Evolutionary conservation across 2,113 vertebrate genomes (phyloP).

Genomic region (Chlorocebus sabaeus): DNA sequence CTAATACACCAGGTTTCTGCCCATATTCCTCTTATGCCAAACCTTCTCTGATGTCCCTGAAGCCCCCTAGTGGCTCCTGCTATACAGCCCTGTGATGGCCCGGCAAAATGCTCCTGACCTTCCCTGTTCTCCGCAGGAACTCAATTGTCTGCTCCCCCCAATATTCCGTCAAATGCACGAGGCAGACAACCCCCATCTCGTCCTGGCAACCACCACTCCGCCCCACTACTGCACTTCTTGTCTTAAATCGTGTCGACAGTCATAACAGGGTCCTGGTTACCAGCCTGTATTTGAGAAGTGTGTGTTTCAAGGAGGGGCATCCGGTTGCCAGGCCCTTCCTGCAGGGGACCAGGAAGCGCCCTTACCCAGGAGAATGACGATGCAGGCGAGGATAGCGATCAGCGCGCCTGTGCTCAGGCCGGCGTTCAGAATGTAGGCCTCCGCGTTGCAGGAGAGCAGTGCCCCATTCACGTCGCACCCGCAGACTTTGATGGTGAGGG

Average conservation of each 20-base stretch:
- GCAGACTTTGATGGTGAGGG: slow-evolving; percentile 94
- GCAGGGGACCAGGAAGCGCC: rapidly evolving
- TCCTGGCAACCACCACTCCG: too few relatives aligned
- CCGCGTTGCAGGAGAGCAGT: slow-evolving; percentile 92
- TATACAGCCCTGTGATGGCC: rapidly evolving
- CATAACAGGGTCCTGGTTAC: rapidly evolving
- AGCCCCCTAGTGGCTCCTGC: neutral
- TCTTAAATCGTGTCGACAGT: neutral
- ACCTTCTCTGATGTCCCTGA: neutral
- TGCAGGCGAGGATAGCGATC: slow-evolving; percentile 96
- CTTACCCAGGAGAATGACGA: slow-evolving; percentile 95
- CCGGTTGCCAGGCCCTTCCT: neutral
- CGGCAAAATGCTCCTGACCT: neutral
- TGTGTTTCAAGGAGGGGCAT: rapidly evolving
- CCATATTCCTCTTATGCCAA: neutral
- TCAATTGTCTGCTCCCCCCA: rapidly evolving
- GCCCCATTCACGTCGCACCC: slow-evolving; percentile 90
- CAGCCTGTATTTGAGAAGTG: neutral
- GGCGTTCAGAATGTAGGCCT: slow-evolving; percentile 91
- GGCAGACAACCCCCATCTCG: rapidly evolving
- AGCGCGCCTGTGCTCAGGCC: slow-evolving; percentile 96
- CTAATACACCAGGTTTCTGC: neutral
- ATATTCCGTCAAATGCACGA: rapidly evolving
- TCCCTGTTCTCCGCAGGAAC: neutral
- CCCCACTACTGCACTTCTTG: too few relatives aligned